Evolutionary conservation across 2,113 vertebrate genomes (phyloP).

Genomic region (Cromileptes altivelis): DNA sequence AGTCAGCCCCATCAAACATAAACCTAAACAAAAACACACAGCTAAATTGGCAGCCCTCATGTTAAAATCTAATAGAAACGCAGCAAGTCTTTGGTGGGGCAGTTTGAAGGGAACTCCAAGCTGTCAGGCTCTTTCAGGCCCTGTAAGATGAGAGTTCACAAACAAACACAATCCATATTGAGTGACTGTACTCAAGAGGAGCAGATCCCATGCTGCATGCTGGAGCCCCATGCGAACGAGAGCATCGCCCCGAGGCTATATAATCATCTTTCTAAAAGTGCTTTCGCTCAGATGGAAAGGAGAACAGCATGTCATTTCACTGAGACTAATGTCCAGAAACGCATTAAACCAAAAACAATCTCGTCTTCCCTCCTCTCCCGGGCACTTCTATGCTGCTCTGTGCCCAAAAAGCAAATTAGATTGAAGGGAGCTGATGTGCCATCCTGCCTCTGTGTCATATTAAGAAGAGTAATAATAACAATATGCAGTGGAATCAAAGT

Average conservation of each 20-base stretch:
- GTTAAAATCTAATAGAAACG: slow-evolving; percentile 76
- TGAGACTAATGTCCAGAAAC: slow-evolving; percentile 82
- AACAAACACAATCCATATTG: slow-evolving; percentile 83
- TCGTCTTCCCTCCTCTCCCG: slow-evolving; percentile 67
- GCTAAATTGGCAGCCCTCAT: slow-evolving; percentile 71
- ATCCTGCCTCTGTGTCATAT: slow-evolving; percentile 82
- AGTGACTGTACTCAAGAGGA: slow-evolving; percentile 58
- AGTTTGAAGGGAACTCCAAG: slow-evolving; percentile 65
- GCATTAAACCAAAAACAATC: slow-evolving; percentile 76
- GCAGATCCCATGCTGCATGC: slow-evolving; percentile 55
- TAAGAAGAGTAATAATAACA: slow-evolving; percentile 85
- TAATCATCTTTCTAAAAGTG: slow-evolving; percentile 79
- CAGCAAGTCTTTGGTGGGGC: slow-evolving; percentile 65
- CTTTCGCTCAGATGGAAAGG: slow-evolving; percentile 72
- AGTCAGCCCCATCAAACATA: slow-evolving; percentile 72
- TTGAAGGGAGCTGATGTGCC: slow-evolving; percentile 82
- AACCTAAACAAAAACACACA: slow-evolving; percentile 81
- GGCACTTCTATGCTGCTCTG: slow-evolving; percentile 61
- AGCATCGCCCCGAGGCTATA: slow-evolving; percentile 72
- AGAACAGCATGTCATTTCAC: slow-evolving; percentile 80
- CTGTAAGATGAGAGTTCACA: slow-evolving; percentile 71
- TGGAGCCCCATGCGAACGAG: slow-evolving; percentile 62
- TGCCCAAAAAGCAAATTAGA: slow-evolving; percentile 79
- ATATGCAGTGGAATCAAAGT: slow-evolving; percentile 82
- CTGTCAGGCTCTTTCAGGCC: slow-evolving; percentile 62